Conservation (phyloP, 2,797 vertebrate species). For the Heteromormyrus szaboi region DNA sequence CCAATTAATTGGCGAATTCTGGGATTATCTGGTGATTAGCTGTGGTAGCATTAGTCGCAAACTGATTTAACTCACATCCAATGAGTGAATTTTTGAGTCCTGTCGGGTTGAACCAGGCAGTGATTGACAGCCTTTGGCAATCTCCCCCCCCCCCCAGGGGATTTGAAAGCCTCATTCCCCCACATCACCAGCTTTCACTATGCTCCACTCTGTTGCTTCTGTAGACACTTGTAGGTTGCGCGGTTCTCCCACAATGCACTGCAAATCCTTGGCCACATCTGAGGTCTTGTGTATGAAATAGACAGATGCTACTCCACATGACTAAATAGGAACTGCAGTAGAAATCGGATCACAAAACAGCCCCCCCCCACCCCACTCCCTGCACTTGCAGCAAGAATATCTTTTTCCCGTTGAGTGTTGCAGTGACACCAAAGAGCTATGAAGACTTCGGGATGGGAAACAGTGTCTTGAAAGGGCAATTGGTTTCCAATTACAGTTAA, state of each 20-base stretch:
- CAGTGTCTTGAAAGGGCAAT: slow-evolving; percentile 45
- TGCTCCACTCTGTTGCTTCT: background rate
- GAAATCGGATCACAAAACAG: background rate
- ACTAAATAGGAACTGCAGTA: background rate
- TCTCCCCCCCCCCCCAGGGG: background rate
- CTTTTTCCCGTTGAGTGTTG: background rate
- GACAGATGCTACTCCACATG: background rate
- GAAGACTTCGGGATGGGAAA: slow-evolving; percentile 32
- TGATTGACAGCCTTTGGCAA: background rate
- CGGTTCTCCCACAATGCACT: background rate
- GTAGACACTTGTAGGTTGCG: background rate
- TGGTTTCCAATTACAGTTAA: slow-evolving; percentile 41
- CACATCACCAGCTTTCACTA: background rate
- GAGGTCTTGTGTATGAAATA: background rate
- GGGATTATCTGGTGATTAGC: background rate
- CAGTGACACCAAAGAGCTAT: slow-evolving; percentile 25
- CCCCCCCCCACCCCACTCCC: background rate
- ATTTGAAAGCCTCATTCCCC: background rate
- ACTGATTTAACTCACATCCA: background rate
- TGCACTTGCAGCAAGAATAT: background rate
- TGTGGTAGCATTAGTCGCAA: background rate
- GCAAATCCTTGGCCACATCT: background rate
- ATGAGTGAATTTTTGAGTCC: background rate
- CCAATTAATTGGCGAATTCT: background rate
- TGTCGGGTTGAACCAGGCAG: background rate